Evolutionary conservation across 2,113 vertebrate genomes (phyloP).

Genomic region (Ochotona curzoniae): DNA sequence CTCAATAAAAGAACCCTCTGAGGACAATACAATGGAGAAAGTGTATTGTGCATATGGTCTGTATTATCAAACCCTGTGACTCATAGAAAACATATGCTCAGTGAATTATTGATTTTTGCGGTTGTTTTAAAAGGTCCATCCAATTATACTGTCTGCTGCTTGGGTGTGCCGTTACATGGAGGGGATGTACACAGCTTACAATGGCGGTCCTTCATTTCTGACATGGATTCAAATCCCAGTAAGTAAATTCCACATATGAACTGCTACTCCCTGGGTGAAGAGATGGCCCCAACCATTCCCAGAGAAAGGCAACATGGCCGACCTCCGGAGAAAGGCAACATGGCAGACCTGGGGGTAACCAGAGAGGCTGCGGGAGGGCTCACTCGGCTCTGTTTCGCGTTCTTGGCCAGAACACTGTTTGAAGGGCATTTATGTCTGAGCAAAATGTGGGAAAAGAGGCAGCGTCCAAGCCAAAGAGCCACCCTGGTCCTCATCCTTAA

Average conservation of each 20-base stretch:
- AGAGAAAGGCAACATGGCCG: neutral
- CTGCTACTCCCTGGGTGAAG: conserved; percentile 2
- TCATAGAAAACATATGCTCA: neutral
- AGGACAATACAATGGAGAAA: conserved; percentile 30
- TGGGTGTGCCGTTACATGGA: neutral
- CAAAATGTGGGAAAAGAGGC: conserved; percentile 1
- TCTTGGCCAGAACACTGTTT: neutral
- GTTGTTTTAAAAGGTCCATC: conserved; percentile 28
- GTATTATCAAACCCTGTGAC: conserved; percentile 18
- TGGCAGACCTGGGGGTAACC: neutral
- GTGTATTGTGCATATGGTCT: neutral
- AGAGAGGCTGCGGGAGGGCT: neutral
- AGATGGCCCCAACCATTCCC: neutral
- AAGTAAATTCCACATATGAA: neutral
- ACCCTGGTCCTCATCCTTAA: neutral
- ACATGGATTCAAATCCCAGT: neutral
- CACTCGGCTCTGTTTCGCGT: neutral
- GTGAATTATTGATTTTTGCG: conserved; percentile 21
- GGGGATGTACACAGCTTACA: neutral
- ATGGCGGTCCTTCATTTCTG: neutral
- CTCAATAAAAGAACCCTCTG: conserved; percentile 8
- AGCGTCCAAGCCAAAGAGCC: neutral
- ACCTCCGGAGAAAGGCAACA: neutral
- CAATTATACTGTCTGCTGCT: neutral
- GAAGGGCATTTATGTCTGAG: conserved; percentile 47